These are phyloP conservation scores for Cheilosia scutellata DNA, from an alignment of 2,888 invertebrate genomes.

Conservation along the genomic window DNA sequence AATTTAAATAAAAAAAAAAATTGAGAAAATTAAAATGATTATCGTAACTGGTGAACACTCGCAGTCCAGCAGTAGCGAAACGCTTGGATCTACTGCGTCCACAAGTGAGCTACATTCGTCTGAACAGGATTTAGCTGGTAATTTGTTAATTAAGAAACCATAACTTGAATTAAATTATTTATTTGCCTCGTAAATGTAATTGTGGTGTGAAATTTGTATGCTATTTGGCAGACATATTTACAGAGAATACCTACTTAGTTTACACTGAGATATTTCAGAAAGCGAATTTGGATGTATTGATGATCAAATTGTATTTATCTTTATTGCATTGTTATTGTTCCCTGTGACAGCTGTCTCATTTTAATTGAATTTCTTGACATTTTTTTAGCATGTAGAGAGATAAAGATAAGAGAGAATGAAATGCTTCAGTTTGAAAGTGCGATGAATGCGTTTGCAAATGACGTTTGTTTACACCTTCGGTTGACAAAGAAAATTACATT, in stretches of 20 bases:
- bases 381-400: no score
- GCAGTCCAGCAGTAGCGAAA: slow-evolving; percentile 58
- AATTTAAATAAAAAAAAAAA: slow-evolving; percentile 9
- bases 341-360: no score
- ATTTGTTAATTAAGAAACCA: slow-evolving; percentile 41
- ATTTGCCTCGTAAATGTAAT: slow-evolving; percentile 4
- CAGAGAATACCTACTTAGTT: neutral
- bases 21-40: slow-evolving; percentile 61
- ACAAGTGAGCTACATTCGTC: slow-evolving; percentile 60
- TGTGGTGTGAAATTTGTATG: slow-evolving; percentile 14
- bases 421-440: no score
- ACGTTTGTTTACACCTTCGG: no score
- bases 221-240: slow-evolving; percentile 3
- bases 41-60: slow-evolving; percentile 69
- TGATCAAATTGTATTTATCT: no score
- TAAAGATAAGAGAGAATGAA: no score
- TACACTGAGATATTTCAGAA: neutral
- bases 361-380: no score
- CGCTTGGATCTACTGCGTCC: slow-evolving; percentile 58
- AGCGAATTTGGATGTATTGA: no score
- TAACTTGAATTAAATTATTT: slow-evolving; percentile 13
- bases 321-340: no score
- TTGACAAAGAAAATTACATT: no score
- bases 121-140: slow-evolving; percentile 68
- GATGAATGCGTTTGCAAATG: no score